These are phyloP conservation scores for Pagrus major DNA, from an alignment of 2,113 vertebrate species.

Conservation along the genomic window DNA sequence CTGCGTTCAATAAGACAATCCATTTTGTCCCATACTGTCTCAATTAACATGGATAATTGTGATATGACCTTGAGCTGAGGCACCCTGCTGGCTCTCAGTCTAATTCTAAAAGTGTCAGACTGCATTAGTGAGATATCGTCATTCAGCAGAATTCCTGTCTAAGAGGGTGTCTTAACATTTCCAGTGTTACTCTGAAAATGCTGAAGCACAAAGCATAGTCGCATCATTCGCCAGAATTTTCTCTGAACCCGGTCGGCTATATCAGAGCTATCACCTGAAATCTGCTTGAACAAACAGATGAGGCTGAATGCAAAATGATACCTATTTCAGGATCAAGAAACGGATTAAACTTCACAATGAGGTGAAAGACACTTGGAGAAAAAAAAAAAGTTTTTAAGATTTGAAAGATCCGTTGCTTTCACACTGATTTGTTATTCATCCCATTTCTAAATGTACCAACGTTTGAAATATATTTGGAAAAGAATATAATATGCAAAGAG, in stretches of 20 bases:
- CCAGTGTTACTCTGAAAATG: not conserved
- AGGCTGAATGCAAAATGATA: not conserved
- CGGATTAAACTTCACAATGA: constrained; percentile 8
- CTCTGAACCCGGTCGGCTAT: not conserved
- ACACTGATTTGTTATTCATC: not conserved
- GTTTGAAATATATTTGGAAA: not conserved
- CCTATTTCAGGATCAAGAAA: not conserved
- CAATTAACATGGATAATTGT: not conserved
- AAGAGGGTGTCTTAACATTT: not conserved
- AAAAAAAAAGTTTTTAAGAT: not conserved
- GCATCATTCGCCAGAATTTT: not conserved
- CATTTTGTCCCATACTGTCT: not conserved
- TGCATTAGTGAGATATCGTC: not conserved
- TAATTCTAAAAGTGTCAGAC: not conserved
- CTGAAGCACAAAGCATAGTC: not conserved
- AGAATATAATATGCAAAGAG: constrained; percentile 5
- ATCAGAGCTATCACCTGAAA: not conserved
- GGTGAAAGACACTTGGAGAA: not conserved
- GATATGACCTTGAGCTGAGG: not conserved
- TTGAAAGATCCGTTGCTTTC: constrained; percentile 7
- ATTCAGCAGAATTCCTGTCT: not conserved
- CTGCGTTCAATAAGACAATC: not conserved
- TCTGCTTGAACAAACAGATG: not conserved
- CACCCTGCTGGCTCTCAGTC: not conserved
- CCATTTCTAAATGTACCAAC: not conserved